These are phyloP conservation scores for Dimorphilus gyrociliatus DNA, from an alignment of 2,888 invertebrate species.

Conservation along the genomic window DNA sequence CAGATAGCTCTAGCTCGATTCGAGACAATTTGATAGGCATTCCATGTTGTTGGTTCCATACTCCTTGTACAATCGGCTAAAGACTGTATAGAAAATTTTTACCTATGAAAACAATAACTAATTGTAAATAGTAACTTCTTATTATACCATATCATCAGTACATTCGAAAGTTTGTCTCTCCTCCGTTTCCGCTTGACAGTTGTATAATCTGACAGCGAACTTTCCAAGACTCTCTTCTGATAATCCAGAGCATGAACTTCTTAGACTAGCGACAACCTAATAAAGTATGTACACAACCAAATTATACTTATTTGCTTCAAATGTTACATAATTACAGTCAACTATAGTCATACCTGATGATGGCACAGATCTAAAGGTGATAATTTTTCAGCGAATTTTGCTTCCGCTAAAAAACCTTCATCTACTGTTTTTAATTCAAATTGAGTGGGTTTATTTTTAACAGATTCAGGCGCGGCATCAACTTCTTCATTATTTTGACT, in stretches of 20 bases:
- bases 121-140: too few species aligned
- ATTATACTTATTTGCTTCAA: constrained; percentile 4
- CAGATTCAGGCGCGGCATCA: too few species aligned
- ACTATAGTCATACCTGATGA: constrained; percentile 40
- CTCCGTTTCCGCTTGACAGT: constrained; percentile 51
- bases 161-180: constrained; percentile 47
- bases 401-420: constrained; percentile 49
- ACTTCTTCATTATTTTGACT: too few species aligned
- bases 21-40: constrained; percentile 51
- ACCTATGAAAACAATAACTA: too few species aligned
- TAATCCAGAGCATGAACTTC: constrained; percentile 45
- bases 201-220: constrained; percentile 49
- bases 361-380: constrained; percentile 49
- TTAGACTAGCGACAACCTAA: constrained; percentile 48
- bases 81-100: constrained; percentile 31
- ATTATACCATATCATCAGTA: constrained; percentile 45
- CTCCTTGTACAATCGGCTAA: constrained; percentile 48
- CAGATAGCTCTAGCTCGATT: constrained; percentile 53
- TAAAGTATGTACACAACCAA: too few species aligned
- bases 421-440: constrained; percentile 45
- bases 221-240: constrained; percentile 51
- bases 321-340: neutral
- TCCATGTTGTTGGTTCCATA: constrained; percentile 53
- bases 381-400: constrained; percentile 45
- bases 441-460: constrained; percentile 4